phyloP scores from a whole-genome alignment of 1,140 invertebrate genomes.

The Tachypleus tridentatus region DNA sequence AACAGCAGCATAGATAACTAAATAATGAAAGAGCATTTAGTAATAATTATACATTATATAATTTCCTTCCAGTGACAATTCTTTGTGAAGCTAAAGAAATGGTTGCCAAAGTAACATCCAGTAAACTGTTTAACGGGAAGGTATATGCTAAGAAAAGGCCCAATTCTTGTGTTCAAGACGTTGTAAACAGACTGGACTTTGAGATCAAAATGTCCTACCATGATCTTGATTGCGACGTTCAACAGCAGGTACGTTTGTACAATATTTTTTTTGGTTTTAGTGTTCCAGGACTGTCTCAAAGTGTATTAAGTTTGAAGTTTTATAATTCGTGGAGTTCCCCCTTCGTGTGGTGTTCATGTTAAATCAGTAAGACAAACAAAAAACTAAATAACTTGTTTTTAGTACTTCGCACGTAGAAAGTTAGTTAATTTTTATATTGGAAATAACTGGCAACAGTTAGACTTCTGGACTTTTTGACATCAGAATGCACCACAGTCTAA shows the following conservation, averaged over 20 bases:
- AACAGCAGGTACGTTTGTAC: conserved; percentile 17
- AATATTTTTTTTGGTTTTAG: no score
- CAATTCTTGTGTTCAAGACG: conserved; percentile 75
- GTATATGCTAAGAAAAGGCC: conserved; percentile 86
- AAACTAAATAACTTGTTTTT: no score
- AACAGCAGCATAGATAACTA: neutral
- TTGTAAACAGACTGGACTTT: conserved; percentile 25
- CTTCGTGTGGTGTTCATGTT: no score
- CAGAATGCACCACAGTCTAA: no score
- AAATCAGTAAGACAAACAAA: no score
- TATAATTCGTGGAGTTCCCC: no score
- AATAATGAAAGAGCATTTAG: neutral
- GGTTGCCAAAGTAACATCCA: conserved; percentile 81
- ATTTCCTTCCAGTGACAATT: conserved; percentile 22
- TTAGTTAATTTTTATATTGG: no score
- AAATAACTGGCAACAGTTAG: no score
- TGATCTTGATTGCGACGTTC: conserved; percentile 26
- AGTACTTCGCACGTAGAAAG: no score
- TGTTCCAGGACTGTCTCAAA: no score
- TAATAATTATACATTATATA: neutral
- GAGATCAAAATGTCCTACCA: conserved; percentile 27
- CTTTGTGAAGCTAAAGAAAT: conserved; percentile 69
- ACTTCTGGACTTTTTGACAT: no score
- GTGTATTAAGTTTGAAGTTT: no score
- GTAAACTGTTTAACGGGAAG: conserved; percentile 83